Base-by-base conservation (phyloP, 2,797 vertebrate species). In the Crypturellus tataupa region DNA sequence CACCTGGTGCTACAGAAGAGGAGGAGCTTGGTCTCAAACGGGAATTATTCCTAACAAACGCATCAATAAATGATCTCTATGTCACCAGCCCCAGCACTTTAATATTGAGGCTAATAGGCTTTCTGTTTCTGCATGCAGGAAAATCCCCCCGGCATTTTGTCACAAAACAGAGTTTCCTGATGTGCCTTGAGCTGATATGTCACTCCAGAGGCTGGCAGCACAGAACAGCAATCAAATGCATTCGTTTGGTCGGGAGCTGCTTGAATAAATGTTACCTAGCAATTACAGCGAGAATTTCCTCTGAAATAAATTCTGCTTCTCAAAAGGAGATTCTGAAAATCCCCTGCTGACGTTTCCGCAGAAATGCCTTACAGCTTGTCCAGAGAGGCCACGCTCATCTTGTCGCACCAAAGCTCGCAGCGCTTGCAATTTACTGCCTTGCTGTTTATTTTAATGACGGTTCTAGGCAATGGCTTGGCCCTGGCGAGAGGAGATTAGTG, bases 261-360 rank as follows among this genome's bases (percentile, higher is more conserved):
- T 71, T 67, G 88, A 40, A 92, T 80, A 91, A 94, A 71, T 1
- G 24, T 31, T 92, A 75, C 18, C 19, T 7, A 70, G 68, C 72
- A 87, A 96, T 95, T 87, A 94, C 6, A 17, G 71, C 4, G 19
- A 89, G 49, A 33, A 80, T 63, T 86, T 92, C 56, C 85, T 65
- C 44, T 37, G 69, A 95, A 82, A 90, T 35, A 60, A 78, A 80
- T 64, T 76, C 19, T 62, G 10, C 0, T 67, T 85, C 91, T 89
- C 44, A 40, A 81, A 85, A 71, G 18, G 49, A 80, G 93, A 56
- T 65, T 87, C 69, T 42, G 83, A 95, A 92, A 60, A 87, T 51
- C 51, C 53, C 55, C 23, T 63, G 56, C 60, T 65, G 94, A 65
- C 40, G 23, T 53, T 92, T 80, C 68, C 55, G 58, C 35, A 92